Evolutionary conservation across 35 echinoderm and acorn worm species (phyloP), one percentile per base, ranked within the genome.

Genomic region (Chiridota heheva): DNA sequence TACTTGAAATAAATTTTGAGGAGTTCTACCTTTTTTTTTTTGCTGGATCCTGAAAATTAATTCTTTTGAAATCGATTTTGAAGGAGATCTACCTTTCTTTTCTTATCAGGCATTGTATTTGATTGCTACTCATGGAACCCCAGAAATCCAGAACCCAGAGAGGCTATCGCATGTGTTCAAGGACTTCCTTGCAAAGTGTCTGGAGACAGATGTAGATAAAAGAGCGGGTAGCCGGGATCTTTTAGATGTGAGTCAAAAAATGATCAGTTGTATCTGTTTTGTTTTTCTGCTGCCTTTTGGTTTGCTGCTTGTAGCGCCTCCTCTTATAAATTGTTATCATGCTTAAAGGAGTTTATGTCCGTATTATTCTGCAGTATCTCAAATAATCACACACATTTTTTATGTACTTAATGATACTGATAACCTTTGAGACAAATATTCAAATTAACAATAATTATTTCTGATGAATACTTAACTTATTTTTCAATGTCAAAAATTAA

Each of bases 181-280:
- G 62, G 76, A 77, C 45, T 96, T 96, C 70, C 65, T 96, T 20
- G 44, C 74, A 37, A 44, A 90, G 48, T 96, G 92, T 76, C 81
- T 96, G 72, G 92, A 96, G 70, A 96, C 87, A 1, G 92, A 96
- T 68, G 92, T 96, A 18, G 92, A 96, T 8, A 96, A 83, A 49
- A 63, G 92, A 63, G 87, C 83, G 48, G 69, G 42, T 25, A 85
- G 87, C 33, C 58, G 61, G 24, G 86, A 81, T 31, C 81, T 94
- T 24, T 59, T 94, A 61, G 25, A 80, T 80, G 91, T 94, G 72
- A 78, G n/a, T 6, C n/a, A n/a, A 45, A 13, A 26, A 36, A 18
- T 4, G 35, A 39, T 30, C 58, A n/a, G 5, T 74, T 74, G 27
- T n/a, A 68, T 13, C 42, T 44, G 25, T 15, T 60, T 55, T 31